A percentile compares a stretch with the other conserved stretches of the same genome.
phyloP scores from a whole-genome alignment of 2,888 invertebrate genomes.

The Nematopogon swammerdamellus region DNA sequence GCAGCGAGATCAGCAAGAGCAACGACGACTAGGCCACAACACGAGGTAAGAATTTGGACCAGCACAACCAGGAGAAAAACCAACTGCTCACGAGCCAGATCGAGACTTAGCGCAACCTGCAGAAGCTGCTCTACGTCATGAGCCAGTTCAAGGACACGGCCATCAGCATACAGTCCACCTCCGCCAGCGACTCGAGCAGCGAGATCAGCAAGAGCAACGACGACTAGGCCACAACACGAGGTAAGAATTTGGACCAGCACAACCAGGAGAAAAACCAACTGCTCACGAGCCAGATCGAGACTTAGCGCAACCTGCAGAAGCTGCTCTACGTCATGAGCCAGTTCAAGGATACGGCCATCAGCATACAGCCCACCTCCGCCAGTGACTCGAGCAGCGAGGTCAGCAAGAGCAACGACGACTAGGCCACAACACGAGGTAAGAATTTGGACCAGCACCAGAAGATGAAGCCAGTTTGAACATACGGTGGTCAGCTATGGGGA shows the following conservation, averaged over 20 bases:
- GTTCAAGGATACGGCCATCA: constrained; percentile 28
- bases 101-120: constrained; percentile 43
- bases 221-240: constrained; percentile 18
- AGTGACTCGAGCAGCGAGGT: constrained; percentile 42
- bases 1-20: constrained; percentile 42
- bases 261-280: constrained; percentile 44
- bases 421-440: too few species aligned
- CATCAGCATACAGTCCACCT: constrained; percentile 35
- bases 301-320: constrained; percentile 46
- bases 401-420: constrained; percentile 46
- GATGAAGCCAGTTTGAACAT: constrained; percentile 37
- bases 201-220: constrained; percentile 45
- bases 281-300: constrained; percentile 43
- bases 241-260: constrained; percentile 40
- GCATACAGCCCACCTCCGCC: constrained; percentile 33
- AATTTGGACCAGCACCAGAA: constrained; percentile 45
- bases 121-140: constrained; percentile 48
- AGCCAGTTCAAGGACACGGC: constrained; percentile 31
- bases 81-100: constrained; percentile 45
- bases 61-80: constrained; percentile 44
- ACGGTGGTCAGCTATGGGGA: constrained; percentile 33
- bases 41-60: too few species aligned
- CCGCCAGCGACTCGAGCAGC: constrained; percentile 38
- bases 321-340: constrained; percentile 48
- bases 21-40: constrained; percentile 45